Evolutionary conservation across 2,888 invertebrate species (phyloP), one percentile per base, ranked within the genome.

Genomic region (Cryptocheilus praepositus): DNA sequence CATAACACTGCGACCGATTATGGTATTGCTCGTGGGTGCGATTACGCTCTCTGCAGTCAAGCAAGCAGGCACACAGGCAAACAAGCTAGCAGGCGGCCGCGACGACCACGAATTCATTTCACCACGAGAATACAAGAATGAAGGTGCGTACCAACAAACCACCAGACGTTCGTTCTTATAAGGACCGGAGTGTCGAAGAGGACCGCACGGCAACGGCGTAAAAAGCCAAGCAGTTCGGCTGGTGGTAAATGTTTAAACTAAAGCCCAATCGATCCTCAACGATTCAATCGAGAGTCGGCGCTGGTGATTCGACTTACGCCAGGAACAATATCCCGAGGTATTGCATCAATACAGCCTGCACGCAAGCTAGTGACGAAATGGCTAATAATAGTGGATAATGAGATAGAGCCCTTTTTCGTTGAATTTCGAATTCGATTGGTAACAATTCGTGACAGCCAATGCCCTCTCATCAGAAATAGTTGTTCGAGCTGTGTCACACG

Each of bases 11-110:
- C 65, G 44, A 11, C 66, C 76, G 74, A 66, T 78, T 77, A 76
- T 72, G 71, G 79, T 21, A 52, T 67, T 77, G 72, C 69, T 74
- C 77, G 79, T 77, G 72, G 74, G 78, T 77, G 76, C 67, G 71
- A 79, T 79, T 74, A 77, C 64, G 61, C 49, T 72, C 52, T 65
- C 46, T 61, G 63, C 56, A 11, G 36, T 1, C 36, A 11, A 11
- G 1, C 36, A 36, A 11, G 11, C 36, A 36, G 36, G 36, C 36
- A n/a, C n/a, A n/a, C n/a, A n/a, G n/a, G n/a, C n/a, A n/a, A n/a
- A n/a, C n/a, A n/a, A n/a, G n/a, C n/a, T n/a, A n/a, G n/a, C 28
- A 28, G 28, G 7, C 28, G 28, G 36, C 19, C 61, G 16, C 49
- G 8, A 36, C 61, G 13, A 49, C 15, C 67, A 67, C 71, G 59